Conservation (phyloP, 2,888 invertebrate genomes). For the Eilema caniola region DNA sequence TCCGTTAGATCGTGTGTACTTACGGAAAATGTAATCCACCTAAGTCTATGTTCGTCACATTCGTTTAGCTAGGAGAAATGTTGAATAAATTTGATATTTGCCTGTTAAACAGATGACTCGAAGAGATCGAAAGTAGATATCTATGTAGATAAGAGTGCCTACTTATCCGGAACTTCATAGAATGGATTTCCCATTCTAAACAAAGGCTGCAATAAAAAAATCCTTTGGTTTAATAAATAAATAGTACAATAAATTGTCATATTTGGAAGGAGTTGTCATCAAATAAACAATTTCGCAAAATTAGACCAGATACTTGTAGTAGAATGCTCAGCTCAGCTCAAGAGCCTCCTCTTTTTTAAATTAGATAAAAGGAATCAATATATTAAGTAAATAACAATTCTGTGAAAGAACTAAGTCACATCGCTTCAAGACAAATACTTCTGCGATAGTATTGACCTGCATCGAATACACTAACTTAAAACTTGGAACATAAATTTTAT, state of each 20-base stretch:
- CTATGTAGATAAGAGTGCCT: no score
- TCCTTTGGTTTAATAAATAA: no score
- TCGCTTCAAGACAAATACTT: conserved; percentile 49
- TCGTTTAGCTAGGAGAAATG: neutral
- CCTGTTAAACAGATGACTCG: no score
- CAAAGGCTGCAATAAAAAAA: no score
- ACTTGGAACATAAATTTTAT: conserved; percentile 71
- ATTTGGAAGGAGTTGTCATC: no score
- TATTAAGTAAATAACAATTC: conserved; percentile 19
- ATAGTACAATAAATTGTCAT: no score
- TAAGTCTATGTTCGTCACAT: neutral
- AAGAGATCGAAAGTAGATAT: no score
- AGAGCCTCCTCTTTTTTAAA: neutral
- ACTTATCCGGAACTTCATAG: no score
- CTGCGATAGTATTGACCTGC: conserved; percentile 68
- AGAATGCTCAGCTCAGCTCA: no score
- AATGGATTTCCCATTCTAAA: no score
- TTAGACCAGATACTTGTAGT: no score
- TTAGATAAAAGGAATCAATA: neutral
- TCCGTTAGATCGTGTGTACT: conserved; percentile 1
- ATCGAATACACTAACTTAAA: conserved; percentile 64
- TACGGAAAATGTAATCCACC: neutral
- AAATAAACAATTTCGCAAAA: no score
- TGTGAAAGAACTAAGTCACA: conserved; percentile 41
- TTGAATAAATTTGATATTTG: neutral